Base-by-base conservation (phyloP, 2,888 invertebrate species). In the Strigamia transsilvanica region DNA sequence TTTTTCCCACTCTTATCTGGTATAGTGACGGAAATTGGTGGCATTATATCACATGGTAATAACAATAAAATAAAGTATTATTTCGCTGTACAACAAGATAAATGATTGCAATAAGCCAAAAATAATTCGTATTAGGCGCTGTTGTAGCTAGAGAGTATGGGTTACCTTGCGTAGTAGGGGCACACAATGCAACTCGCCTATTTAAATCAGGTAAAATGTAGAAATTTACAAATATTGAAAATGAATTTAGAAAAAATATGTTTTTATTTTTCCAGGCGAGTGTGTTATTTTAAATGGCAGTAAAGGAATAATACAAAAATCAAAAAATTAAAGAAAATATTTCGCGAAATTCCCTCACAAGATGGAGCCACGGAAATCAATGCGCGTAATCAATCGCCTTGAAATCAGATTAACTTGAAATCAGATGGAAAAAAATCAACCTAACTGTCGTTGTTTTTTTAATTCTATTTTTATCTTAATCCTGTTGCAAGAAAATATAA, bases 1-100 rank as follows among this genome's bases (percentile, higher is more conserved):
- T 94, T 94, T 88, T 95, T 95, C 87, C 94, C 94, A 0, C 90
- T 94, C 79, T 87, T 95, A 21, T 89, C 91, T 0, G 95, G 94
- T 10, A 91, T 95, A 79, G 93, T 94, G 10, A 95, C 94, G 0
- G 95, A 95, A 87, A 89, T 94, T 0, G 95, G 95, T 0, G 95
- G 95, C 38, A 90, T 95, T 3, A 92, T 94, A 85, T 94, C 94
- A 46, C 94, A 95, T 86, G 95, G 94, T 34, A 23, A 34, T 18
- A 18, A 51, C 21, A 66, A 5, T 46, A 32, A 78, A 78, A 32
- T 34, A 34, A 78, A 27, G 18, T 13, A 78, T 27, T 78, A 66
- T 23, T 12, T 6, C 21, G 38, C 38, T 38, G 38, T 38, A 38
- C 38, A 38, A 38, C n/a, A 38, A 38, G 38, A 2, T 38, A 38